These are phyloP conservation scores for sheep (Ovis aries) DNA, from an alignment of 2,113 vertebrate species.

Conservation along the genomic window ARS-UI_Ramb_v3.0 NC_056072.1:58887001-58887500, in stretches of 20 bases:
- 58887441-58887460: background rate
- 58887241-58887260: accelerated
- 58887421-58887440: background rate
- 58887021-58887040: too few species aligned
- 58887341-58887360: too few species aligned
- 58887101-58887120: background rate
- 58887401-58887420: background rate
- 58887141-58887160: background rate
- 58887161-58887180: background rate
- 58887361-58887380: accelerated
- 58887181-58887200: background rate
- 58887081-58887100: too few species aligned
- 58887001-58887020: too few species aligned
- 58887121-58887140: accelerated
- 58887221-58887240: background rate
- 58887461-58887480: background rate
- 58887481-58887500: background rate
- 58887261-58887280: background rate
- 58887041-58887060: too few species aligned
- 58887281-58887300: accelerated
- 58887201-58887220: accelerated
- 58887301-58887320: background rate
- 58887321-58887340: accelerated
- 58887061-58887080: too few species aligned
- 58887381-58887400: background rate